Conservation (phyloP, 2,113 vertebrate genomes). For the Cynopterus brachyotis region DNA sequence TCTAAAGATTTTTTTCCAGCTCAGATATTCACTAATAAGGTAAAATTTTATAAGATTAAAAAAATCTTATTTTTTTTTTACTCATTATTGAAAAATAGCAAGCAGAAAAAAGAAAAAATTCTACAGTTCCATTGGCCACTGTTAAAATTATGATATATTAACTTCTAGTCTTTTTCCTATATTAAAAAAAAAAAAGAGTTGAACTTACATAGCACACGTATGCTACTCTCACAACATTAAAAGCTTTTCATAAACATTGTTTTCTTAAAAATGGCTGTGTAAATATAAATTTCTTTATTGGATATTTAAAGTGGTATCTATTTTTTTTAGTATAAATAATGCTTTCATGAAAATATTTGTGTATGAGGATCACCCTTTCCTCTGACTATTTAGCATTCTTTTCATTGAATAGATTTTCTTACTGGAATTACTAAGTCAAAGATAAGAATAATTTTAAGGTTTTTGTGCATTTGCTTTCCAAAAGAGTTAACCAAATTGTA, state of each 20-base stretch:
- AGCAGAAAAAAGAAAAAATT: not conserved
- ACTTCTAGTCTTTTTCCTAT: not conserved
- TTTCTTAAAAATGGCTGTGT: not conserved
- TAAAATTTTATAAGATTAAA: slow-evolving; percentile 25
- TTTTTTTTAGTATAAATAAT: slow-evolving; percentile 7
- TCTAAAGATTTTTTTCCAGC: not conserved
- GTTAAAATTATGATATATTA: not conserved
- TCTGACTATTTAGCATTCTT: not conserved
- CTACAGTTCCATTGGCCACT: not conserved
- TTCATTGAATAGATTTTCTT: not conserved
- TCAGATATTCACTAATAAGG: slow-evolving; percentile 26
- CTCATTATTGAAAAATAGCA: slow-evolving; percentile 13
- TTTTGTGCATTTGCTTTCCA: slow-evolving; percentile 18
- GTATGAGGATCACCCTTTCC: not conserved
- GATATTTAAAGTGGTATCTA: not conserved
- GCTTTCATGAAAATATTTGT: not conserved
- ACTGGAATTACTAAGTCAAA: not conserved
- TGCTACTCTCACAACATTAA: not conserved
- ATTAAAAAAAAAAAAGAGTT: slow-evolving; percentile 17
- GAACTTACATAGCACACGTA: not conserved
- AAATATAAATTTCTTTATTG: slow-evolving; percentile 27
- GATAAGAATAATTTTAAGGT: slow-evolving; percentile 19
- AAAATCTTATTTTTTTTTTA: slow-evolving; percentile 2
- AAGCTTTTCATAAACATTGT: not conserved
- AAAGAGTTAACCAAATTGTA: not conserved